Evolutionary conservation across 2,113 vertebrate genomes (phyloP).

Genomic region (Tachuris rubrigastra): DNA sequence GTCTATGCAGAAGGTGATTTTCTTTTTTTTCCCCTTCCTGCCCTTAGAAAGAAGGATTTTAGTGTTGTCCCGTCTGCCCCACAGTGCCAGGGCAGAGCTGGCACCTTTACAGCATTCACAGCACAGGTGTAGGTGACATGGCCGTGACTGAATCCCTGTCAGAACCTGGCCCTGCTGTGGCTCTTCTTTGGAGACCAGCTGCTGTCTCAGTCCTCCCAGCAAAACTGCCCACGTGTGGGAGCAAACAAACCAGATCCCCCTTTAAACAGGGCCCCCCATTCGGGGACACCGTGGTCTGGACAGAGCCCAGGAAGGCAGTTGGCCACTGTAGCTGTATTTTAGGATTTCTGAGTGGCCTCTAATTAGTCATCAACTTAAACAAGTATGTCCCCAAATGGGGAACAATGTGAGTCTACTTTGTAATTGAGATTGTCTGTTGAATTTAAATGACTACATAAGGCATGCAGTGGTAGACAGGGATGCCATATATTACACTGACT

Average conservation of each 20-base stretch:
- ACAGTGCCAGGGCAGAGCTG: not conserved
- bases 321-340: not conserved
- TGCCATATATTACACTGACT: not conserved
- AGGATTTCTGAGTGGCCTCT: not conserved
- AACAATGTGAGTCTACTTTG: not conserved
- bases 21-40: accelerated
- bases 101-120: accelerated
- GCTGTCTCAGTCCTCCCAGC: not conserved
- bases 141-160: not conserved
- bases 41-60: not conserved
- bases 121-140: not conserved
- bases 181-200: not conserved
- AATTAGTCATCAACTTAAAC: not conserved
- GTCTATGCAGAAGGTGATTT: not conserved
- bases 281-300: accelerated
- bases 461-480: not conserved
- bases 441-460: not conserved
- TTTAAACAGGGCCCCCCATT: not conserved
- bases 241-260: not conserved
- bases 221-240: not conserved
- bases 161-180: not conserved
- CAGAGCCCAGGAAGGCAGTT: not conserved
- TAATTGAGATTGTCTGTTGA: not conserved
- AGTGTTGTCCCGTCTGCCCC: not conserved
- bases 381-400: not conserved